A percentile compares a stretch with the other conserved stretches of the same genome.
phyloP scores from a whole-genome alignment of 2,797 vertebrate genomes.

The Podarcis lilfordi region DNA sequence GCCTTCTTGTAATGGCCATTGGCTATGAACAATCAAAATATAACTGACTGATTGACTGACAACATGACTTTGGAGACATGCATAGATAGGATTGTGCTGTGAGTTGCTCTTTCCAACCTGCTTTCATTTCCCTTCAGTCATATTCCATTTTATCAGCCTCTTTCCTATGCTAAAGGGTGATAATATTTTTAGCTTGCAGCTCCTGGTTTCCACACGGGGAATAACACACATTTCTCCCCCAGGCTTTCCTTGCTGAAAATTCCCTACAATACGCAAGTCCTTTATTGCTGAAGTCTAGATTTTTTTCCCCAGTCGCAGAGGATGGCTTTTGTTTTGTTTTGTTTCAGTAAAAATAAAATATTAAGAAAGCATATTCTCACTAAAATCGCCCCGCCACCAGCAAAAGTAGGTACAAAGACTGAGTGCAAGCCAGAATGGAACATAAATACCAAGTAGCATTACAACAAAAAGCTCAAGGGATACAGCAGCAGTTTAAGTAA shows the following conservation, averaged over 20 bases:
- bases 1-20: too few relatives aligned
- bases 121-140: background rate
- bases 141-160: background rate
- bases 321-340: background rate
- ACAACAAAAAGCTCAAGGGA: rapidly evolving
- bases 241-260: background rate
- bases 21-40: background rate
- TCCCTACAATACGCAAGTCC: background rate
- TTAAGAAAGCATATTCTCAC: slow-evolving; percentile 11
- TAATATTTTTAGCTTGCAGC: background rate
- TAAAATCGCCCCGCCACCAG: background rate
- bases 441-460: background rate
- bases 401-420: background rate
- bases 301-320: background rate
- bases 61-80: background rate
- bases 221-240: background rate
- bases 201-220: background rate
- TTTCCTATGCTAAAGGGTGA: background rate
- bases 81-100: background rate
- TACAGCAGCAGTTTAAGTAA: rapidly evolving
- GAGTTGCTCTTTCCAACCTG: background rate
- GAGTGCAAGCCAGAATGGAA: background rate
- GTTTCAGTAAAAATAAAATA: background rate
- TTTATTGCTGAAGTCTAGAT: background rate
- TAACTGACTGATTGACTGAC: background rate